Percentiles rank a stretch among this genome's conserved stretches.
Evolutionary conservation across 2,797 vertebrate genomes (phyloP).

Genomic region (Philypnodon macrostomus): DNA sequence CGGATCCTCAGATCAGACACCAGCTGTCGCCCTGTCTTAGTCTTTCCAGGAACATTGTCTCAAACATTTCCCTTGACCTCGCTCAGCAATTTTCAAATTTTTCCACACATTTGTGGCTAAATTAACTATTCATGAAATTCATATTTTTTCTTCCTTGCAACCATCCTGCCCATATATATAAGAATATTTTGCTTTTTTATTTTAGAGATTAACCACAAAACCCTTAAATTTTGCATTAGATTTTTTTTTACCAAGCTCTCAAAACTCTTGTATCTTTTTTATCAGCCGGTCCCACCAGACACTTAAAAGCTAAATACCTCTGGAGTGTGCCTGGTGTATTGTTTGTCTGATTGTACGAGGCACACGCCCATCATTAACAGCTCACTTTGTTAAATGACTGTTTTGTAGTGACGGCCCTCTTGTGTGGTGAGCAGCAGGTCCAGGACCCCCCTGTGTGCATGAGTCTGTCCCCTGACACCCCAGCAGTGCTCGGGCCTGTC

Average conservation of each 20-base stretch:
- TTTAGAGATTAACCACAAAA: neutral
- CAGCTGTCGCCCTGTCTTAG: constrained; percentile 69
- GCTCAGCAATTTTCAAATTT: constrained; percentile 12
- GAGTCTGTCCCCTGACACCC: constrained; percentile 59
- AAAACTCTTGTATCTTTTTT: constrained; percentile 1
- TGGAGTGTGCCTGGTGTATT: constrained; percentile 20
- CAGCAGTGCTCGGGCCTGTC: constrained; percentile 42
- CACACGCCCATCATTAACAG: constrained; percentile 62
- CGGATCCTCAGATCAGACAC: constrained; percentile 77
- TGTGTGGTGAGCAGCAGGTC: constrained; percentile 62
- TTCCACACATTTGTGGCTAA: constrained; percentile 20
- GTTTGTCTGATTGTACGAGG: constrained; percentile 57
- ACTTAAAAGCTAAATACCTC: constrained; percentile 26
- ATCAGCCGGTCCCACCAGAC: neutral
- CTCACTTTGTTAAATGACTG: constrained; percentile 73
- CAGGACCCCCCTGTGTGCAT: constrained; percentile 43
- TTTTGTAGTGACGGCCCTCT: constrained; percentile 54
- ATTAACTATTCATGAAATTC: neutral
- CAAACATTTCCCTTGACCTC: constrained; percentile 38
- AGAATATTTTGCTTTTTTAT: too few relatives aligned
- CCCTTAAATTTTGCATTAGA: neutral
- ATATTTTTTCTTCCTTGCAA: neutral
- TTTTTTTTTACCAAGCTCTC: neutral
- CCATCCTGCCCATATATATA: too few relatives aligned
- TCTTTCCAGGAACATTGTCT: constrained; percentile 39